These are phyloP conservation scores for Eulacestoma nigropectus DNA, from an alignment of 2,113 vertebrate genomes.

Conservation along the genomic window DNA sequence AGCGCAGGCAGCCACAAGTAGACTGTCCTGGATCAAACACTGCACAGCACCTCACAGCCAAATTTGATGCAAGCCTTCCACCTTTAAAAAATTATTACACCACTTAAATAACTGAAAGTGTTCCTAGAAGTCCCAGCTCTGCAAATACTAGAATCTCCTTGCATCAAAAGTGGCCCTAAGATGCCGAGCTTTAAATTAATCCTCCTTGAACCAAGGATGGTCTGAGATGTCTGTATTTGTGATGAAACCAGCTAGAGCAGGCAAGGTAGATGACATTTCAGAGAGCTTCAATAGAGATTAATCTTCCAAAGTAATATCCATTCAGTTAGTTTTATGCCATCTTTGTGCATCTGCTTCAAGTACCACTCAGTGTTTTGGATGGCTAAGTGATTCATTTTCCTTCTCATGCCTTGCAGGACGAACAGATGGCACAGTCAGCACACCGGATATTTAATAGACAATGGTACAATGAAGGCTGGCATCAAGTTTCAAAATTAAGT, in stretches of 20 bases:
- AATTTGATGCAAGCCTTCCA: background rate
- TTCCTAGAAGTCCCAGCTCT: background rate
- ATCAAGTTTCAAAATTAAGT: background rate
- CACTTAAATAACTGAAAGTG: background rate
- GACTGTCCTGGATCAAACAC: background rate
- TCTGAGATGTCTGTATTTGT: background rate
- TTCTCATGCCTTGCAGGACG: background rate
- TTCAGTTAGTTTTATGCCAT: background rate
- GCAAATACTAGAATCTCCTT: background rate
- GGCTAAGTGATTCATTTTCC: background rate
- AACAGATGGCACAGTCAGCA: background rate
- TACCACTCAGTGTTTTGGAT: background rate
- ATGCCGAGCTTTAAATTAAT: background rate
- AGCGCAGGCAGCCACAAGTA: background rate
- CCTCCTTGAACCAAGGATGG: background rate
- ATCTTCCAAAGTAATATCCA: background rate
- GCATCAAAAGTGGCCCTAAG: background rate
- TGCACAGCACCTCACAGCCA: background rate
- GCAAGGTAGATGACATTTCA: background rate
- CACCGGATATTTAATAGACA: background rate
- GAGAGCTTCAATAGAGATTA: background rate
- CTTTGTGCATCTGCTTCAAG: background rate
- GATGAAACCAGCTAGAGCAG: background rate
- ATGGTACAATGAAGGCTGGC: background rate
- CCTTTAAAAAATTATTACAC: background rate